phyloP scores from a whole-genome alignment of 2,113 vertebrate species.

The Polyodon spathula region DNA sequence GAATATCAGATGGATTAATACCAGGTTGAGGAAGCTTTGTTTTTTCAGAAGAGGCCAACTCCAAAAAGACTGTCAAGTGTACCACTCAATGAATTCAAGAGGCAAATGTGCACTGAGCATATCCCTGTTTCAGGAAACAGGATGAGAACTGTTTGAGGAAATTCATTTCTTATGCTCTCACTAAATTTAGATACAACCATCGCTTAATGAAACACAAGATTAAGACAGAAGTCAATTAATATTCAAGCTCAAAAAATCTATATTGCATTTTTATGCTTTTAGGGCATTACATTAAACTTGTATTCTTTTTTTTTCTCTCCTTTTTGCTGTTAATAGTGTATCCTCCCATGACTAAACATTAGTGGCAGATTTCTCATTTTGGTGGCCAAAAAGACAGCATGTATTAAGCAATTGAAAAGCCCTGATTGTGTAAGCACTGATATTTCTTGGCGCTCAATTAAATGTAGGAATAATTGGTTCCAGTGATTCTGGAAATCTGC shows the following conservation, averaged over 20 bases:
- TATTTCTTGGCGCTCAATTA: background rate
- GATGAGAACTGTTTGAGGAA: slow-evolving; percentile 34
- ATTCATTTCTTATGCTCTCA: slow-evolving; percentile 27
- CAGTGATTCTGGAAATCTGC: background rate
- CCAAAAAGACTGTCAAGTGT: no score
- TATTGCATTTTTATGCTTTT: slow-evolving; percentile 25
- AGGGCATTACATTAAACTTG: slow-evolving; percentile 35
- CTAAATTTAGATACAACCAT: slow-evolving; percentile 22
- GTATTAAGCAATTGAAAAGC: slow-evolving; percentile 10
- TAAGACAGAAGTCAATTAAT: slow-evolving; percentile 39
- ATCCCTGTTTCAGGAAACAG: no score
- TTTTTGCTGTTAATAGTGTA: slow-evolving; percentile 23
- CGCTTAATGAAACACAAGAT: slow-evolving; percentile 22
- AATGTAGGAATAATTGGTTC: background rate
- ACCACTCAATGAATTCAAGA: no score
- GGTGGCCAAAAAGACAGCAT: slow-evolving; percentile 22
- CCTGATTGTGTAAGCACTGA: background rate
- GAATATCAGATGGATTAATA: no score
- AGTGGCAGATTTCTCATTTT: slow-evolving; percentile 29
- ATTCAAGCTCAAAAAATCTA: slow-evolving; percentile 36
- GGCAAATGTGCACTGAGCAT: no score
- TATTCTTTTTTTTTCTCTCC: slow-evolving; percentile 22
- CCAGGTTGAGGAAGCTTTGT: no score
- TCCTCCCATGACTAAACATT: slow-evolving; percentile 34
- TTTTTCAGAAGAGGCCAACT: no score